Evolutionary conservation across 2,113 vertebrate genomes (phyloP), one percentile per base, ranked within the genome.

Genomic region (Prunella himalayana): DNA sequence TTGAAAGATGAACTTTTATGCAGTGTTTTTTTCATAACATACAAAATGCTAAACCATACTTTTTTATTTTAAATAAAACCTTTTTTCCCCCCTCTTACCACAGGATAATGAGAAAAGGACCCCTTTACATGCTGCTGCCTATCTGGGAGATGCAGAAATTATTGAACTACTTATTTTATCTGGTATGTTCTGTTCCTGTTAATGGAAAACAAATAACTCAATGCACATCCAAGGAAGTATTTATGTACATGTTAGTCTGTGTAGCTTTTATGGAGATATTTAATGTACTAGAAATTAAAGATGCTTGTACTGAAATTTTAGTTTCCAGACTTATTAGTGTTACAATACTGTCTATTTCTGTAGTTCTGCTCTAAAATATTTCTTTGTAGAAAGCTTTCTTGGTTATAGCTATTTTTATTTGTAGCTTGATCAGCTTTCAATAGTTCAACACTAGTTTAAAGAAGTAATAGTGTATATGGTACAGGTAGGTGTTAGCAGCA

Each of bases 91-190:
- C 85, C 84, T 92, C 85, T 97, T 96, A 28, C 86, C 96, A 94
- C 97, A 99, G 99, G 99, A 99, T 98, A 99, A 98, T 97, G 99
- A 99, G 97, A 99, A 99, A 98, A 98, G 99, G 98, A 99, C 99
- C 47, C 99, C 99, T 63, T 98, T 99, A 87, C 99, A 99, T 96
- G 99, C 99, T 97, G 99, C 99, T 97, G 98, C 99, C 66, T 99
- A 99, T 97, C 99, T 99, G 60, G 99, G 99, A 98, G 99, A 99
- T 97, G 98, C 99, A 97, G 99, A 99, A 98, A 99, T 99, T 95
- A 99, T 99, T 96, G 99, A 99, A 97, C 98, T 99, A 95, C 99
- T 99, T 98, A 99, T 99, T 98, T 98, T 99, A 97, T 99, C 99
- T 98, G 99, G 99, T 99, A 98, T 96, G 97, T 97, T 96, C 88